A percentile compares a stretch with the other conserved stretches of the same genome.
These are phyloP conservation scores for Gasterosteus aculeatus DNA, from an alignment of 2,113 vertebrate species.

Conservation along the genomic window DNA sequence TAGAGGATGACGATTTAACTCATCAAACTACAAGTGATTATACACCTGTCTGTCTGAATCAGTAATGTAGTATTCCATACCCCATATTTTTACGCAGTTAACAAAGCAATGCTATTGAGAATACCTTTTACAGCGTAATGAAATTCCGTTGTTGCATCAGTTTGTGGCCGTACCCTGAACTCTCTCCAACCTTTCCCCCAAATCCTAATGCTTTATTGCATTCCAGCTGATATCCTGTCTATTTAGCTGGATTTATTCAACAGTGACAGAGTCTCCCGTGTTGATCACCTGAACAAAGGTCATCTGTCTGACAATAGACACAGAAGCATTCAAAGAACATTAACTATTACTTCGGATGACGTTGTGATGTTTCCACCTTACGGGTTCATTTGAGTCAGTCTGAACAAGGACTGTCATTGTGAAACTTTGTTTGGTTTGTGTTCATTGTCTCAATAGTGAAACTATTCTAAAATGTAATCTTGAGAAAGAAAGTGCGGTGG, in stretches of 20 bases:
- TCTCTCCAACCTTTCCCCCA: constrained; percentile 1
- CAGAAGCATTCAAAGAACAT: too few species aligned
- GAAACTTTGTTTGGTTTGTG: constrained; percentile 1
- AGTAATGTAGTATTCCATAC: neutral
- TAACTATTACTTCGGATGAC: neutral
- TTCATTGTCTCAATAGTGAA: constrained; percentile 23
- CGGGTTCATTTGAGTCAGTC: neutral
- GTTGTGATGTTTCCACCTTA: neutral
- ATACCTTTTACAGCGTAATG: constrained; percentile 2
- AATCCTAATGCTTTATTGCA: neutral
- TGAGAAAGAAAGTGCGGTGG: neutral
- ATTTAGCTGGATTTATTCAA: neutral
- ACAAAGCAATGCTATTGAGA: neutral
- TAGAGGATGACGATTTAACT: neutral
- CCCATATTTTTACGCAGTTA: neutral
- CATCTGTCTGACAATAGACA: neutral
- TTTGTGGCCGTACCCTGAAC: constrained; percentile 7
- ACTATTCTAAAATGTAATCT: neutral
- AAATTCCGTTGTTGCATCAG: constrained; percentile 10
- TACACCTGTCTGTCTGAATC: neutral
- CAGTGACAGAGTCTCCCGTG: constrained; percentile 8
- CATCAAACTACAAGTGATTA: neutral
- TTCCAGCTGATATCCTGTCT: constrained; percentile 18
- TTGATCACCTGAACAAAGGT: constrained; percentile 15
- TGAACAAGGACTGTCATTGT: constrained; percentile 8